Conservation (phyloP, 2,888 invertebrate genomes). For the Xestia c-nigrum region DNA sequence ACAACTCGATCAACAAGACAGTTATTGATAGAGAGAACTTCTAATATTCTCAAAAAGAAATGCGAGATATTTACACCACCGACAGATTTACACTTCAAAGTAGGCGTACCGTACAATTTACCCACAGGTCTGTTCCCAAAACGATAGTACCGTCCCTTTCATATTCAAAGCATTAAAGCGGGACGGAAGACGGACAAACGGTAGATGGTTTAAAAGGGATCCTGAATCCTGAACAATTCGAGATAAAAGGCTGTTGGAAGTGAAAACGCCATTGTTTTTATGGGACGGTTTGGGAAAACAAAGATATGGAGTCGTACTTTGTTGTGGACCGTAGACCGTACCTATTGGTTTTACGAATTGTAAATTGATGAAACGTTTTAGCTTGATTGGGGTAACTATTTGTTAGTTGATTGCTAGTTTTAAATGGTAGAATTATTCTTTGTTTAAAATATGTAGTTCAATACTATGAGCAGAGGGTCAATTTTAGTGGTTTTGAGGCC, state of each 20-base stretch:
- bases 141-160: constrained; percentile 4
- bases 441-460: not conserved
- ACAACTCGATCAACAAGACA: not conserved
- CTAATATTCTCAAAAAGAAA: not conserved
- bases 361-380: constrained; percentile 47
- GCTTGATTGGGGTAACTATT: constrained; percentile 22
- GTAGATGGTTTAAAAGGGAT: constrained; percentile 16
- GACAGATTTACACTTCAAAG: constrained; percentile 19
- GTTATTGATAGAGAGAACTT: not conserved
- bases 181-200: constrained; percentile 19
- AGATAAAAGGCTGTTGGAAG: constrained; percentile 67
- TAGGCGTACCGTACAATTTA: not conserved
- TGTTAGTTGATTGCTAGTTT: not conserved
- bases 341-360: constrained; percentile 48
- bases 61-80: not conserved
- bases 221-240: constrained; percentile 65
- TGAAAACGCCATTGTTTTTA: constrained; percentile 67
- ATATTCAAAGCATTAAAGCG: not conserved
- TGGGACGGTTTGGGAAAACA: constrained; percentile 65
- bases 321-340: constrained; percentile 10
- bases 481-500: not conserved
- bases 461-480: not conserved
- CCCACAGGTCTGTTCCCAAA: not conserved
- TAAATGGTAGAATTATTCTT: not conserved
- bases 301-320: constrained; percentile 47